Evolutionary conservation across 2,113 vertebrate genomes (phyloP).

Genomic region (Aegypius monachus): DNA sequence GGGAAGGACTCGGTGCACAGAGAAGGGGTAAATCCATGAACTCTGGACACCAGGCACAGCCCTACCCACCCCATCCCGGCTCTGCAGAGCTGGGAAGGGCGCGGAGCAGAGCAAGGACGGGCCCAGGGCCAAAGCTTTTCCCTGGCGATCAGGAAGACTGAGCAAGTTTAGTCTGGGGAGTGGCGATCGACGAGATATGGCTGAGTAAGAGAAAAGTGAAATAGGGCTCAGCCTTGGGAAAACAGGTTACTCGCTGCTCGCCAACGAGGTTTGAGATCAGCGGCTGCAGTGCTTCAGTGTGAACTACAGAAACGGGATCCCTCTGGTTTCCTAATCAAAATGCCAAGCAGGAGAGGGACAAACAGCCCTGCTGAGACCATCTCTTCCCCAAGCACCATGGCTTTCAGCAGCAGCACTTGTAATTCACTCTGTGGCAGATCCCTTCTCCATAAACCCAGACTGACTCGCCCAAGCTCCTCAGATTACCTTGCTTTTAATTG

Average conservation of each 20-base stretch:
- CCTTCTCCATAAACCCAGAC: background rate
- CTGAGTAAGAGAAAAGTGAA: background rate
- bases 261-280: accelerated
- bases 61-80: accelerated
- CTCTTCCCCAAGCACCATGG: accelerated
- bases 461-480: background rate
- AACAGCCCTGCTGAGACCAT: background rate
- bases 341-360: background rate
- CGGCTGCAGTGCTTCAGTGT: accelerated
- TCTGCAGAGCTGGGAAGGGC: background rate
- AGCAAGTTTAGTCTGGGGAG: background rate
- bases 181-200: background rate
- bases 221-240: background rate
- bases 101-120: accelerated
- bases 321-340: background rate
- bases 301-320: background rate
- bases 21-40: background rate
- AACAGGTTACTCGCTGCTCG: accelerated
- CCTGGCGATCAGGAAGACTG: background rate
- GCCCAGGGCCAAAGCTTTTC: background rate
- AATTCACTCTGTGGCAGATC: accelerated
- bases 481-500: background rate
- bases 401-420: background rate
- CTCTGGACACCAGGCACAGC: background rate
- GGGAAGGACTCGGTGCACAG: background rate